phyloP scores from a whole-genome alignment of 1,140 invertebrate species.

The Trichoplusia ni region DNA sequence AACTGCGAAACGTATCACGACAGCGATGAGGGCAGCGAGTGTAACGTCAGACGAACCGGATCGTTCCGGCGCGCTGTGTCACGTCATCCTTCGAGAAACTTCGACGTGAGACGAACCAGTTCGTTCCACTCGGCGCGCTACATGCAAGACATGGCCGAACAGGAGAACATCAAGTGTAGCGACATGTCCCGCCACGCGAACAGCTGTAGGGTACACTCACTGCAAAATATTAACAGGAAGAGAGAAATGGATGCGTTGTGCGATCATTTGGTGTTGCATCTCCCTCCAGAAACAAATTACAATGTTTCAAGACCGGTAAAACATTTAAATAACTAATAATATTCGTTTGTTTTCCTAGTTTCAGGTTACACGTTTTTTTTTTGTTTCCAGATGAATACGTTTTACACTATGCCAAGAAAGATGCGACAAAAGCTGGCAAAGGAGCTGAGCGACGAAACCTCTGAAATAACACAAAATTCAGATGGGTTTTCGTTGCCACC shows the following conservation, averaged over 20 bases:
- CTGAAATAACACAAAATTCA: slow-evolving; percentile 70
- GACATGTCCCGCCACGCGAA: slow-evolving; percentile 50
- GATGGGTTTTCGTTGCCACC: slow-evolving; percentile 74
- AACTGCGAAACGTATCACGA: slow-evolving; percentile 72
- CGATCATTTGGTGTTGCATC: slow-evolving; percentile 69
- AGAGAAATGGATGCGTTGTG: slow-evolving; percentile 65
- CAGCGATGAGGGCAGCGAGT: slow-evolving; percentile 74
- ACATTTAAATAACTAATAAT: background rate
- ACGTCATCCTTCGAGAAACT: slow-evolving; percentile 60
- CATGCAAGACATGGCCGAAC: slow-evolving; percentile 55
- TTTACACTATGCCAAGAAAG: slow-evolving; percentile 76
- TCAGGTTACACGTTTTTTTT: background rate
- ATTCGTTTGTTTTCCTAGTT: background rate
- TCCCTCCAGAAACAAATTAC: slow-evolving; percentile 67
- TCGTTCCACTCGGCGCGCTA: slow-evolving; percentile 72
- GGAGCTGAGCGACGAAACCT: slow-evolving; percentile 70
- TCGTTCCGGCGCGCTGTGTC: slow-evolving; percentile 68
- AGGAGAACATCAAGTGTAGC: slow-evolving; percentile 46
- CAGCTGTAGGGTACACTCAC: slow-evolving; percentile 65
- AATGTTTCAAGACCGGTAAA: slow-evolving; percentile 64
- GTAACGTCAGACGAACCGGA: slow-evolving; percentile 67
- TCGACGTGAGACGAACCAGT: slow-evolving; percentile 65
- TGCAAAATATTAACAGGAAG: slow-evolving; percentile 70
- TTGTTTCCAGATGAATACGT: slow-evolving; percentile 71
- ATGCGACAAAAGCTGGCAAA: slow-evolving; percentile 65